Base-by-base conservation (phyloP, 2,113 vertebrate species). In the Pygoscelis antarcticus region DNA sequence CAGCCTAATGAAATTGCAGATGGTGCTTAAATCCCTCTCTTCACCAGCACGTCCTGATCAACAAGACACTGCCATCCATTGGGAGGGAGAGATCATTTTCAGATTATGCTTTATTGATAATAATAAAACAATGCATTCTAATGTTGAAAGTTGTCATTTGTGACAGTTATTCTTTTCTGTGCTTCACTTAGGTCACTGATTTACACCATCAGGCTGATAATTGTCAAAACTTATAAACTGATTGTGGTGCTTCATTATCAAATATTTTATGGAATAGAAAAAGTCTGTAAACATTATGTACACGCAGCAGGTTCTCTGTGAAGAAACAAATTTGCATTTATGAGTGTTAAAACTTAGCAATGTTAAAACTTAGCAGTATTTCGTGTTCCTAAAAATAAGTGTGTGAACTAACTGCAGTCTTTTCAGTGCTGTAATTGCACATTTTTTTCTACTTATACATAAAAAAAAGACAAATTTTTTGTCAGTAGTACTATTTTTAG, bases 241-340 rank as follows among this genome's bases (percentile, higher is more conserved):
- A 66, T 72, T 84, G 32, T 78, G 46, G 19, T 72, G 52, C 61
- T 96, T 93, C 90, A 84, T 96, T 95, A 96, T 77, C 38, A 57
- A 49, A 6, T 87, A 49, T 84, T 95, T 90, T 46, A 90, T 60
- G 58, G 61, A 86, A 89, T 22, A 58, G 36, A 57, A 74, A 52
- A 95, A 66, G 36, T 83, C 91, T 94, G 74, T 30, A 96, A 87
- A 95, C 46, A 49, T 83, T 91, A 54, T 55, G 42, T 86, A 38
- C 47, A 64, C 3, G 10, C 51, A 92, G 76, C 58, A 92, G 44
- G 30, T 83, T 91, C 51, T 79, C 29, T 76, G 17, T 62, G 68
- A 70, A 82, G 75, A 89, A 93, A 62, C 6, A 70, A 57, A 92
- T 94, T 92, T 86, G 46, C 68, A 89, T 95, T 70, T 92, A 15